Evolutionary conservation across 2,113 vertebrate species (phyloP), one percentile per base, ranked within the genome.

Genomic region (Limnothrissa miodon): DNA sequence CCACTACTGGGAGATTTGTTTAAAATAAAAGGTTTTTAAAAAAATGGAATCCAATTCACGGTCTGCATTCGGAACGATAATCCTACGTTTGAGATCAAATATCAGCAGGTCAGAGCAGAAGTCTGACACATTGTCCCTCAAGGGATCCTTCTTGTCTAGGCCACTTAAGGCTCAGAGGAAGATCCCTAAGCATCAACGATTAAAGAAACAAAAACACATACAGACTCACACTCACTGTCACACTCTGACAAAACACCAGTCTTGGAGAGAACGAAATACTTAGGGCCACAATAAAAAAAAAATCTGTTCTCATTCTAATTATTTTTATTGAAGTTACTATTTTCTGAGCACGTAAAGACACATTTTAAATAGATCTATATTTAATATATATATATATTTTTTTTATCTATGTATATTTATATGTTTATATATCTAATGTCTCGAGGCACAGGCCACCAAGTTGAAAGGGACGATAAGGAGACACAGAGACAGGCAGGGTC

Each of bases 291-390:
- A 29, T 36, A 11, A 36, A 74, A 74, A 11, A 21, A 45, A 33
- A 44, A 83, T 56, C 51, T 56, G 19, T 56, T 93, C 79, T 89
- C 79, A 79, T 83, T 78, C 74, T 33, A 74, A 74, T 78, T 91
- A 86, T 89, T 87, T 89, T 91, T 91, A 17, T 91, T 91, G 5
- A 74, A 74, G 88, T 89, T 90, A 91, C 85, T 17, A 88, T 92
- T 89, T 93, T 92, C 88, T 91, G 86, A 94, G 87, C 91, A 93
- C 88, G 66, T 90, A 91, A 88, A 92, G 88, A 94, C 92, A 92
- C 91, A 91, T 90, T 92, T 83, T 88, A 36, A 39, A 74, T 90
- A 90, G 82, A 48, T 80, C 25, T 92, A 85, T 94, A 87, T 93
- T 88, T 93, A 88, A 93, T 23, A 89, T 92, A 86, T 93, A 92